Base-by-base conservation (phyloP, 1,140 invertebrate species). In the Panulirus ornatus region DNA sequence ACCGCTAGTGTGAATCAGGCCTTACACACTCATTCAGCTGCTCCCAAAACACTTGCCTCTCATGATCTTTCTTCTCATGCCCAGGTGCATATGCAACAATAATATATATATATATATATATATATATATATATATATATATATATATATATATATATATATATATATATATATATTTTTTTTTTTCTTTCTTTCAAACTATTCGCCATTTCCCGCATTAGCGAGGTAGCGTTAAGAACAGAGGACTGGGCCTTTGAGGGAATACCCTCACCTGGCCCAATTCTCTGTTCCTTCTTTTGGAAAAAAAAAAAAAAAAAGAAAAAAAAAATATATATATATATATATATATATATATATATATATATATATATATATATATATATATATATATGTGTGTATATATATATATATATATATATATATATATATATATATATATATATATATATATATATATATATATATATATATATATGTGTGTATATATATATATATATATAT, bases 41-140 rank as follows among this genome's bases (percentile, higher is more conserved):
- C n/a, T n/a, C n/a, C n/a, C n/a, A n/a, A n/a, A n/a, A n/a, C n/a
- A n/a, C n/a, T n/a, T n/a, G n/a, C n/a, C n/a, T n/a, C n/a, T n/a
- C n/a, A n/a, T n/a, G n/a, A n/a, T n/a, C n/a, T n/a, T n/a, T n/a
- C n/a, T n/a, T n/a, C n/a, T n/a, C n/a, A n/a, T n/a, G n/a, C n/a
- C n/a, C n/a, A n/a, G n/a, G n/a, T n/a, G n/a, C n/a, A n/a, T n/a
- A n/a, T n/a, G n/a, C n/a, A n/a, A n/a, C n/a, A n/a, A n/a, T n/a
- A n/a, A n/a, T n/a, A 73, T 34, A 73, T 73, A 73, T 73, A 73
- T 73, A 73, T 73, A 73, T 73, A 73, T 73, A 73, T 73, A 73
- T 73, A 73, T 73, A 73, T 73, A 73, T 73, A 73, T 73, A 73
- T 73, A 73, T 73, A 73, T 73, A 73, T 73, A 73, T 73, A 73